phyloP scores from a whole-genome alignment of 2,797 vertebrate genomes.

The Gallinago stenura region DNA sequence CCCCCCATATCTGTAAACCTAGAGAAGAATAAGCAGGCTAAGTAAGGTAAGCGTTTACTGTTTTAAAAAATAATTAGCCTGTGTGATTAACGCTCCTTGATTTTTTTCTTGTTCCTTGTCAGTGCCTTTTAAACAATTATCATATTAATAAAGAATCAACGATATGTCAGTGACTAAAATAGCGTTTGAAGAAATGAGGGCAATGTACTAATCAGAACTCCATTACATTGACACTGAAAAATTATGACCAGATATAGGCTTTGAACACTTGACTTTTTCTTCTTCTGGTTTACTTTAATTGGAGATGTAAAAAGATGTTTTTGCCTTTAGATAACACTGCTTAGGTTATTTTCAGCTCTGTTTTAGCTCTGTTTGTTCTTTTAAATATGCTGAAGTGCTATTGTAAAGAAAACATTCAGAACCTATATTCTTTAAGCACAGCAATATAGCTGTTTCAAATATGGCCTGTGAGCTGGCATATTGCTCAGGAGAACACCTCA shows the following conservation, averaged over 20 bases:
- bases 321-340: not conserved
- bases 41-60: not conserved
- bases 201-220: not conserved
- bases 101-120: constrained; percentile 17
- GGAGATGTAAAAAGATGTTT: not conserved
- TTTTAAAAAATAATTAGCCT: not conserved
- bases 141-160: not conserved
- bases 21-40: not conserved
- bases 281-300: not conserved
- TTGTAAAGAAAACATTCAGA: not conserved
- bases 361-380: not conserved
- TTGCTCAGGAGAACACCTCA: not conserved
- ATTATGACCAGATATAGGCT: not conserved
- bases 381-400: not conserved
- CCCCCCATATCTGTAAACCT: not conserved
- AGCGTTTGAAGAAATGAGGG: not conserved
- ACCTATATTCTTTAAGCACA: not conserved
- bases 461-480: not conserved
- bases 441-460: fast-evolving
- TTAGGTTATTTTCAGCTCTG: not conserved
- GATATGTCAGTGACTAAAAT: not conserved
- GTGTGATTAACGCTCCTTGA: not conserved
- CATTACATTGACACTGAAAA: not conserved
- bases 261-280: not conserved
- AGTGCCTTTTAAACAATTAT: not conserved